Evolutionary conservation across 2,888 invertebrate species (phyloP), one percentile per base, ranked within the genome.

Genomic region (Leptopilina syphax): DNA sequence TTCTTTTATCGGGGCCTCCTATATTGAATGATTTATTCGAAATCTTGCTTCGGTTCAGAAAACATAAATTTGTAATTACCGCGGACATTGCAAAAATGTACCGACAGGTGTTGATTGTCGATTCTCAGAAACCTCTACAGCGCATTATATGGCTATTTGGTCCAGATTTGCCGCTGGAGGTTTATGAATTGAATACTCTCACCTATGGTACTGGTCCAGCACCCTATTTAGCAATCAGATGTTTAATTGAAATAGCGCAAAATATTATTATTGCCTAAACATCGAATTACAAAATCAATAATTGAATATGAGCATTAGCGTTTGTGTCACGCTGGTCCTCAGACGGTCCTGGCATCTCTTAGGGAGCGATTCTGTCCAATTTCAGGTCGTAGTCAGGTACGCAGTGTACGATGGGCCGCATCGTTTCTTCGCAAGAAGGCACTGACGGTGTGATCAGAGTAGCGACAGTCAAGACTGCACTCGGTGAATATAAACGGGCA

Each of bases 61-160:
- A 66, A 7, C 79, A 84, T 67, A 24, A 50, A 8, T n/a, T 57
- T 13, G 57, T 57, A 12, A 57, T 57, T 1, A 57, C 57, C n/a
- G 57, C 57, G 88, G 84, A 66, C 83, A 84, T 0, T 79, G 79
- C 66, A 27, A 84, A 57, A 57, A 57, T 57, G 57, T 57, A n/a
- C 57, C 57, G 57, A 3, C 57, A 57, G n/a, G n/a, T 57, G 8
- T 24, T 12, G 9, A 54, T 79, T 10, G 57, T 60, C 7, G 67
- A 76, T 0, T 73, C 77, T 4, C 82, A 87, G 77, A 34, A 76
- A 8, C 73, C 83, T 9, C 81, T 76, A 34, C 86, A 86, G 10
- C 65, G 84, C 13, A 87, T 88, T 18, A 18, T 88, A 1, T 88
- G 87, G 88, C 77, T 84, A 8, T 65, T 67, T 0, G 18, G 70